Evolutionary conservation across 2,113 vertebrate genomes (phyloP).

Genomic region (Poecile atricapillus): DNA sequence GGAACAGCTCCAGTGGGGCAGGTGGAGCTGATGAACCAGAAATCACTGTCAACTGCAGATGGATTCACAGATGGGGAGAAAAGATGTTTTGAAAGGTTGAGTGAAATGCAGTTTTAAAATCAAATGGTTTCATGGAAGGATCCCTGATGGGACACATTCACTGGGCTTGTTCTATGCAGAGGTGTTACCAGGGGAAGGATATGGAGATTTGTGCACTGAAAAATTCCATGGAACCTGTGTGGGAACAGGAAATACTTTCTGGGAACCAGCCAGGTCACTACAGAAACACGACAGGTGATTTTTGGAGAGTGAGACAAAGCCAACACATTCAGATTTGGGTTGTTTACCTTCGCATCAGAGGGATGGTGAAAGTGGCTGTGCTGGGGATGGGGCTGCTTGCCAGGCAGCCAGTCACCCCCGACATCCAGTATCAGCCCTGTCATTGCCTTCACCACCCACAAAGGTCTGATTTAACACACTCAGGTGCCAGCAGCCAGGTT

Average conservation of each 20-base stretch:
- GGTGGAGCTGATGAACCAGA: neutral
- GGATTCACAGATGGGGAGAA: neutral
- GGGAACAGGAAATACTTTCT: fast-evolving
- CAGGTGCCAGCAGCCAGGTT: neutral
- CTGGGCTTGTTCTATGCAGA: neutral
- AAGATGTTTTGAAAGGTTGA: neutral
- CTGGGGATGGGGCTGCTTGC: neutral
- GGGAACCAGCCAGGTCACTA: neutral
- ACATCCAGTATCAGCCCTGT: neutral
- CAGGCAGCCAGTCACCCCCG: neutral
- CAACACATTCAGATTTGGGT: neutral
- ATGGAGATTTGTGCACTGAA: neutral
- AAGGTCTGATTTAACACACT: neutral
- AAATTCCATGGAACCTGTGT: neutral
- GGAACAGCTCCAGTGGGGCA: neutral
- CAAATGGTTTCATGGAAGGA: neutral
- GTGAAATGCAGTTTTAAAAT: neutral
- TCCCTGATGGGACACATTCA: neutral
- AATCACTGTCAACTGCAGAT: neutral
- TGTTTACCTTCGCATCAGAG: neutral
- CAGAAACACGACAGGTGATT: neutral
- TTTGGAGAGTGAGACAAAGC: neutral
- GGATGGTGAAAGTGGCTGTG: neutral
- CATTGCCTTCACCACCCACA: neutral
- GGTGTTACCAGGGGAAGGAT: neutral